Base-by-base conservation (phyloP, 2,797 vertebrate species). In the Salmo trutta region DNA sequence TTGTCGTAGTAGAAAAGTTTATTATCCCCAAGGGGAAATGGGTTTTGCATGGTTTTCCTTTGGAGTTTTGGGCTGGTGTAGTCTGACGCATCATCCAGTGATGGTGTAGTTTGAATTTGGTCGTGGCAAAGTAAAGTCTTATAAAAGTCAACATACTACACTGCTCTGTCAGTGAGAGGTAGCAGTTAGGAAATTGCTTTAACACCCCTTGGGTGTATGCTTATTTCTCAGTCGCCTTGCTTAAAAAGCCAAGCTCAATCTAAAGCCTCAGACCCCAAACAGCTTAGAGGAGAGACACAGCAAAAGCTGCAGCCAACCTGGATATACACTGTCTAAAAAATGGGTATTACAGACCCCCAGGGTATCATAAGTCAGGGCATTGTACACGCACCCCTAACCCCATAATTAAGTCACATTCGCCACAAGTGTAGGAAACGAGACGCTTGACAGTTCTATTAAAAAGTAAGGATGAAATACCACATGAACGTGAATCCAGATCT, bases 381-480 rank as follows among this genome's bases (percentile, higher is more conserved):
- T 81, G 85, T 84, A 83, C 85, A 85, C 89, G 88, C 82, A 79
- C 83, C 84, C 90, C 80, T 92, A 94, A 91, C 93, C 87, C 88
- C 83, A 80, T 87, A 92, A 93, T 92, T 92, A 93, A 91, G 89
- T 89, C 82, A 89, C 82, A 87, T 91, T 91, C 83, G 78, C 81
- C 82, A 84, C 86, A 88, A 87, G 86, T 89, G 81, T 81, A 88
- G 82, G 81, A 84, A 85, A 87, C 77, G 87, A 85, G 80, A 75
- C 68, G 77, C 83, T 79, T 89, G 88, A 92, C 89, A 88, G 85
- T 90, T 92, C 87, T 86, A 91, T 91, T 91, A 90, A 90, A 88
- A 91, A 90, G 87, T 83, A 90, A 86, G 87, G 88, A 87, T 88
- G 85, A 85, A 91, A 88, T 86, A 84, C 86, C 86, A 88, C 88